Evolutionary conservation across 2,797 vertebrate genomes (phyloP).

Genomic region (Enteromius argenteus): DNA sequence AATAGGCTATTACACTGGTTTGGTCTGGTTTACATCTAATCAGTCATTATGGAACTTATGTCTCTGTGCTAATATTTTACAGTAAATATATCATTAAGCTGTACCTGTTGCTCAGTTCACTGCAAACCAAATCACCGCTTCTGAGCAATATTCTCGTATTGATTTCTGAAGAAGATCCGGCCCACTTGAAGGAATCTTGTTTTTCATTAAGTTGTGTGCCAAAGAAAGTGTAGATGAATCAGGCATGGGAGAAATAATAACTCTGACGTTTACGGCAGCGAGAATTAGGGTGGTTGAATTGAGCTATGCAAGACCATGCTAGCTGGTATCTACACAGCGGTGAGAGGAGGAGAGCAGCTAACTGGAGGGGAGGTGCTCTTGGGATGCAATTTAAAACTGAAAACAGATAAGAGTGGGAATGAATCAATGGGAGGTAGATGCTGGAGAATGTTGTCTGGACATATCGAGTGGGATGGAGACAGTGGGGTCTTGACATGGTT

Average conservation of each 20-base stretch:
- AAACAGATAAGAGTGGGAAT: slow-evolving; percentile 35
- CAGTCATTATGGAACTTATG: neutral
- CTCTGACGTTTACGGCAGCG: slow-evolving; percentile 33
- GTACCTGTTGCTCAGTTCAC: slow-evolving; percentile 57
- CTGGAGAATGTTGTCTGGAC: slow-evolving; percentile 39
- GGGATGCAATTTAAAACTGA: slow-evolving; percentile 41
- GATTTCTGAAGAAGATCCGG: slow-evolving; percentile 70
- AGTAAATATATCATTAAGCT: slow-evolving; percentile 40
- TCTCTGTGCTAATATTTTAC: slow-evolving; percentile 23
- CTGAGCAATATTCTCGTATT: slow-evolving; percentile 68
- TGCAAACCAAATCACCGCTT: slow-evolving; percentile 64
- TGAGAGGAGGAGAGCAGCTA: slow-evolving; percentile 13
- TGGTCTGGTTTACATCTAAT: neutral
- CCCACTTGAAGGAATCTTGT: slow-evolving; percentile 65
- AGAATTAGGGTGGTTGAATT: slow-evolving; percentile 56
- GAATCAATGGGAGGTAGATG: slow-evolving; percentile 40
- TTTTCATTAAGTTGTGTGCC: slow-evolving; percentile 67
- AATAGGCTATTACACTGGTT: too few relatives aligned
- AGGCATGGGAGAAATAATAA: slow-evolving; percentile 54
- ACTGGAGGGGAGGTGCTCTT: slow-evolving; percentile 25
- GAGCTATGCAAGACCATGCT: slow-evolving; percentile 50
- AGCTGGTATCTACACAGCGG: slow-evolving; percentile 33
- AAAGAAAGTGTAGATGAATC: slow-evolving; percentile 49
- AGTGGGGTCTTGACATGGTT: slow-evolving; percentile 52
- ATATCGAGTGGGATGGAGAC: slow-evolving; percentile 51